Evolutionary conservation across 2,113 vertebrate genomes (phyloP).

Genomic region (Alouatta palliata): DNA sequence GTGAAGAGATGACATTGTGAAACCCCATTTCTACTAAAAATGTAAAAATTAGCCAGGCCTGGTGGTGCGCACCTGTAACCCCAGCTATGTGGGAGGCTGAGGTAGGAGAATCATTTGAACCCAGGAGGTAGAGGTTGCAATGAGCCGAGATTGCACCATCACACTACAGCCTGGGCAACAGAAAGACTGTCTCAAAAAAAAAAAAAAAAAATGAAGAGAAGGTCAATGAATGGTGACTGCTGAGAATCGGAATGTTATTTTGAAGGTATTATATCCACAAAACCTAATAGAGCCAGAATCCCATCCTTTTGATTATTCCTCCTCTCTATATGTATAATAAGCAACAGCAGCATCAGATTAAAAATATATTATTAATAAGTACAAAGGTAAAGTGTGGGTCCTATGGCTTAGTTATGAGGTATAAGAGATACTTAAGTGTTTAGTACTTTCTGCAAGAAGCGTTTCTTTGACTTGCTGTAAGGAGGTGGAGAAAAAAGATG

Average conservation of each 20-base stretch:
- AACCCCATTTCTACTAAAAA: too few relatives aligned
- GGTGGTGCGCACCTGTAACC: too few relatives aligned
- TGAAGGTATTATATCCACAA: not conserved
- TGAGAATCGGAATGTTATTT: not conserved
- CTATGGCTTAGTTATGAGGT: not conserved
- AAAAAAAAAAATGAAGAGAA: not conserved
- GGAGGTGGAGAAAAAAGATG: not conserved
- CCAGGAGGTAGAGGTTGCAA: too few relatives aligned
- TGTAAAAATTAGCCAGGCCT: too few relatives aligned
- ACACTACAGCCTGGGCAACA: too few relatives aligned
- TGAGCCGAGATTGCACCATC: too few relatives aligned
- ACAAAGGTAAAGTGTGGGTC: not conserved
- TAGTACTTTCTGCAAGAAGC: not conserved
- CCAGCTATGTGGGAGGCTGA: too few relatives aligned
- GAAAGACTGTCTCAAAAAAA: too few relatives aligned
- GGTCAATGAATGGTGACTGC: not conserved
- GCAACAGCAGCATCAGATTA: not conserved
- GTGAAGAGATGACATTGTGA: too few relatives aligned
- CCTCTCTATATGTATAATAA: not conserved
- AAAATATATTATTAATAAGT: not conserved
- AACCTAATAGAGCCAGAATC: not conserved
- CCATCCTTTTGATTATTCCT: not conserved
- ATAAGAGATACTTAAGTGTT: not conserved
- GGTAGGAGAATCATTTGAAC: too few relatives aligned
- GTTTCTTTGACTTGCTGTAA: not conserved